phyloP scores from a whole-genome alignment of 2,797 vertebrate species.

The Darevskia mixta region DNA sequence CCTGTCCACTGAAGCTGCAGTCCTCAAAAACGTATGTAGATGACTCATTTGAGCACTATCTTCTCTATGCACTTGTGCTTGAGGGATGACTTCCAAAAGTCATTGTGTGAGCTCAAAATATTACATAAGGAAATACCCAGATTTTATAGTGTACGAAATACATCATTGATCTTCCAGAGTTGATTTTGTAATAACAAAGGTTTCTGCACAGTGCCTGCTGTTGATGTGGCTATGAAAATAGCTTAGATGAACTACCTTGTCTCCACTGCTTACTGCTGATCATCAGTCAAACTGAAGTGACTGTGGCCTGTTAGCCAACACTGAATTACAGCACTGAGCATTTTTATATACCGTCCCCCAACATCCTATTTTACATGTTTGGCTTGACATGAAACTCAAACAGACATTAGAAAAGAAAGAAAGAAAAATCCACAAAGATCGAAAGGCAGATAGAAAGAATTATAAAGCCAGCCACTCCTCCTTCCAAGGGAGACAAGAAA shows the following conservation, averaged over 20 bases:
- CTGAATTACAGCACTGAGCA: conserved; percentile 27
- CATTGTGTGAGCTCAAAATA: neutral
- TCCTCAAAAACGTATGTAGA: neutral
- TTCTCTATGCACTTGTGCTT: neutral
- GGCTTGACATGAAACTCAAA: neutral
- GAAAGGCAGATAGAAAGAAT: neutral
- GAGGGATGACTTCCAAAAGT: neutral
- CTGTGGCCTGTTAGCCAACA: conserved; percentile 41
- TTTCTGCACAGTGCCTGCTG: neutral
- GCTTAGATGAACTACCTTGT: conserved; percentile 44
- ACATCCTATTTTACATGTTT: conserved; percentile 23
- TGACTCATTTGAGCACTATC: too few relatives aligned
- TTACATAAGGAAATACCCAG: neutral
- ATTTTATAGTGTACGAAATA: conserved; percentile 4
- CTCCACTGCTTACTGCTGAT: neutral
- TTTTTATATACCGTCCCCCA: neutral
- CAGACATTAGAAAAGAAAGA: too few relatives aligned
- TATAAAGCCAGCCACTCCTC: neutral
- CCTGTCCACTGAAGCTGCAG: too few relatives aligned
- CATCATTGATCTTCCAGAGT: conserved; percentile 28
- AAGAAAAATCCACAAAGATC: neutral
- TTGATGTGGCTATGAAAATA: conserved; percentile 19
- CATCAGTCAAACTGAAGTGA: conserved; percentile 39
- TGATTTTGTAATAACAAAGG: conserved; percentile 29
- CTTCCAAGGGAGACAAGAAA: neutral